These are phyloP conservation scores for Eumeta japonica DNA, from an alignment of 1,140 invertebrate genomes.

Conservation along the genomic window DNA sequence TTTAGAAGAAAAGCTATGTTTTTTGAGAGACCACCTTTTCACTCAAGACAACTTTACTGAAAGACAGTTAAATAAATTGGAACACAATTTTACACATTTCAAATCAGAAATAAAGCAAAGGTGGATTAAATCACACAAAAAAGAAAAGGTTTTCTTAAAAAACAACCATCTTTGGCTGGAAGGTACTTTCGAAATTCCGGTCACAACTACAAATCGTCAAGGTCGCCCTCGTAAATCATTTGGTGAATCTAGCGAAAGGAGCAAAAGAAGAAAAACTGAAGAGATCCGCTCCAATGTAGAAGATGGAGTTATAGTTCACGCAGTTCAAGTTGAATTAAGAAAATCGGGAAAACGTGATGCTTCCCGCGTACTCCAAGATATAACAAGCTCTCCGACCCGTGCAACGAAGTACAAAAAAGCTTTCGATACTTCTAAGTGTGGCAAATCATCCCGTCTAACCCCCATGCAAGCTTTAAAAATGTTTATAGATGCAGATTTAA, in stretches of 20 bases:
- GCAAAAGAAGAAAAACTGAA: constrained; percentile 25
- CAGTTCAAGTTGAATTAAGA: constrained; percentile 11
- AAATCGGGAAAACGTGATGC: constrained; percentile 10
- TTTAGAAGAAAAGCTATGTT: too few relatives aligned
- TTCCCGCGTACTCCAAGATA: constrained; percentile 14
- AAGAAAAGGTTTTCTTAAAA: constrained; percentile 16
- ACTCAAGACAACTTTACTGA: too few relatives aligned
- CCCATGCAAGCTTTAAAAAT: constrained; percentile 19
- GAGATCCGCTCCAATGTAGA: constrained; percentile 16
- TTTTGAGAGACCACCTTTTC: too few relatives aligned
- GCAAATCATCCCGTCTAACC: constrained; percentile 10
- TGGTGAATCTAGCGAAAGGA: constrained; percentile 19
- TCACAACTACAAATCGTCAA: constrained; percentile 8
- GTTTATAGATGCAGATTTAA: constrained; percentile 22
- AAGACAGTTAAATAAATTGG: constrained; percentile 4
- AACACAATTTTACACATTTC: constrained; percentile 14
- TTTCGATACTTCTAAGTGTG: constrained; percentile 7
- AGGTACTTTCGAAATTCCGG: constrained; percentile 18
- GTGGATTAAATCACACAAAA: constrained; percentile 16
- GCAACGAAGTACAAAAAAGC: constrained; percentile 9
- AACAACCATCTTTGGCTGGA: constrained; percentile 14
- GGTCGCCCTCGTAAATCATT: constrained; percentile 20
- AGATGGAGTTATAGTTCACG: constrained; percentile 15
- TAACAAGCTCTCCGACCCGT: constrained; percentile 12
- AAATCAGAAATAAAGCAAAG: constrained; percentile 16